Evolutionary conservation across 2,797 vertebrate genomes (phyloP), one percentile per base, ranked within the genome.

Genomic region (Bovichtus variegatus): DNA sequence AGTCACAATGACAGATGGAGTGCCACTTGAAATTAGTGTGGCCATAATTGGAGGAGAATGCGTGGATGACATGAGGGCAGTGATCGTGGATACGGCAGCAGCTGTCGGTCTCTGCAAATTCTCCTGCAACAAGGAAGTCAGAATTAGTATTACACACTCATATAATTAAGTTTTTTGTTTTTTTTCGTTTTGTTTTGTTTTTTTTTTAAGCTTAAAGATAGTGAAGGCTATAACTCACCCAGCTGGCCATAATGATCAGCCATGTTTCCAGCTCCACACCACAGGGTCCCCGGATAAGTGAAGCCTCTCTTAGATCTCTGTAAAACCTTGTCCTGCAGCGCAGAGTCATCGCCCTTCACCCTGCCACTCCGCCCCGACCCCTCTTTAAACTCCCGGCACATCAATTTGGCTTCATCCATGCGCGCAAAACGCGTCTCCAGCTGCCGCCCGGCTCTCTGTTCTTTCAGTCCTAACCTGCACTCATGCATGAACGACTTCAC

Each of bases 31-130:
- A 95, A 71, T 97, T 97, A 49, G 95, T 96, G 93, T 97, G 92
- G 16, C 96, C 96, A 0, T 95, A 98, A 29, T 96, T 96, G 1
- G 83, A 84, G 2, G 96, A 93, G 91, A 98, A 97, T 16, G 98
- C 96, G 71, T 97, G 95, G 90, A 98, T 97, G 92, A 97, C 93
- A 2, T 98, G 94, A 31, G 96, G 94, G 71, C 97, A 98, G 87
- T 97, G 96, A 85, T 97, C 97, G 0, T 99, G 98, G 11, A 92
- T 94, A 43, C 98, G 96, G 92, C 97, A 99, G 92, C 97, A 99
- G 36, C 90, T 91, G 77, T 99, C 97, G 0, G 96, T 96, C 81
- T 96, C 94, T 44, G 81, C 91, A 78, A 96, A 96, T 6, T 97
- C 94, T 23, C 97, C 98, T 99, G 86, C 31, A 71, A 68, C 51